These are phyloP conservation scores for Chlamydotis undulata DNA, from an alignment of 2,113 vertebrate species.

Conservation along the genomic window DNA sequence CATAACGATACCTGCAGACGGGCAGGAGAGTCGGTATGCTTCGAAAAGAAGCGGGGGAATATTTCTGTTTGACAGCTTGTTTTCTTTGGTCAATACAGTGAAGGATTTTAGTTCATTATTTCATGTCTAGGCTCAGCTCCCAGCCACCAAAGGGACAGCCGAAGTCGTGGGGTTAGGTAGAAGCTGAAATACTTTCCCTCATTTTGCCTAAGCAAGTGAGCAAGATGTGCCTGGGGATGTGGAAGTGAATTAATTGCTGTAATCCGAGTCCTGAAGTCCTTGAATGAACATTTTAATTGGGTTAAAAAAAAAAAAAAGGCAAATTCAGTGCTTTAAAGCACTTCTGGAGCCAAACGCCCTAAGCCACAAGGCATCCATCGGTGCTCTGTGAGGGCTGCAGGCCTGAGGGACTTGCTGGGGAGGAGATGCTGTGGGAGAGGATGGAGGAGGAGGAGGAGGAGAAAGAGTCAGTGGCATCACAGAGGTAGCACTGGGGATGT, in stretches of 20 bases:
- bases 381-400: neutral
- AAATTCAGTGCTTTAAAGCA: neutral
- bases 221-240: neutral
- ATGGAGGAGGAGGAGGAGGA: neutral
- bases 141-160: conserved; percentile 8
- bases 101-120: conserved; percentile 51
- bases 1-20: neutral
- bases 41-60: neutral
- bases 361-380: neutral
- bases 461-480: neutral
- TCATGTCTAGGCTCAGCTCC: conserved; percentile 27
- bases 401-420: rapidly evolving
- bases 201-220: neutral
- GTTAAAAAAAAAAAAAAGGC: neutral
- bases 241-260: neutral
- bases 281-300: neutral
- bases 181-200: neutral
- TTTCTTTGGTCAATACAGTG: conserved; percentile 28
- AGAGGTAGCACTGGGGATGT: neutral
- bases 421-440: neutral
- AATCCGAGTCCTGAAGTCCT: neutral
- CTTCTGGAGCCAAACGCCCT: neutral
- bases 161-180: neutral
- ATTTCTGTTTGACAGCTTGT: conserved; percentile 48
- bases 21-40: conserved; percentile 6